Conservation (phyloP, 2,888 invertebrate genomes). For the Apodemia duryi region DNA sequence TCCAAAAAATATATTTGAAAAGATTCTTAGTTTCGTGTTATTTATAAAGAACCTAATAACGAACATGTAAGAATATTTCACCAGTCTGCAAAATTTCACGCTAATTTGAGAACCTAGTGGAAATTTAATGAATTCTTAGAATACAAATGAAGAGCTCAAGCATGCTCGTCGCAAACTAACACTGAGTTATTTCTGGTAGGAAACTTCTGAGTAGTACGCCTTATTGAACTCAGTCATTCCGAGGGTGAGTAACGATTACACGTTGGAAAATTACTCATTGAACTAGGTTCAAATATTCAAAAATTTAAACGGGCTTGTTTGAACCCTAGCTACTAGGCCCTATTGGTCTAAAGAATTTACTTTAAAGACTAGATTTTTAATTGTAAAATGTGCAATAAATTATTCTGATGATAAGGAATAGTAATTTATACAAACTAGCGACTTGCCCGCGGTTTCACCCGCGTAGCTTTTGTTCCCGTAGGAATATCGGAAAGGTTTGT, state of each 20-base stretch:
- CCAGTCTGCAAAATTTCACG: background rate
- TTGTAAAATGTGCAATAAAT: too few species aligned
- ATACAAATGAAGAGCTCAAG: background rate
- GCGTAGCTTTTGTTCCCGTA: too few species aligned
- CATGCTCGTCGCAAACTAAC: background rate
- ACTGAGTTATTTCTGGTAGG: background rate
- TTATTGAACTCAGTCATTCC: background rate
- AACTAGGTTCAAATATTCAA: too few species aligned
- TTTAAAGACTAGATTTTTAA: too few species aligned
- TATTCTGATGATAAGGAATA: too few species aligned
- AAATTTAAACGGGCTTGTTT: too few species aligned
- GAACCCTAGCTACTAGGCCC: too few species aligned
- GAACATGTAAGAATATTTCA: background rate
- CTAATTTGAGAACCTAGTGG: background rate
- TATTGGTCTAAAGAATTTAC: too few species aligned
- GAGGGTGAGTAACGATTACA: background rate
- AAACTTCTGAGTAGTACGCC: background rate
- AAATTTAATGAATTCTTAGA: conserved; percentile 1
- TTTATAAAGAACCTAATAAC: background rate
- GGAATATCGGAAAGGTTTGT: too few species aligned
- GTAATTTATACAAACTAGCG: too few species aligned
- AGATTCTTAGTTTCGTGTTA: background rate
- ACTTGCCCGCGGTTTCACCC: too few species aligned
- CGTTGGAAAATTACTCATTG: too few species aligned
- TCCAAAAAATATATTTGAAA: background rate